phyloP scores from a whole-genome alignment of 2,113 vertebrate species.

The Taxidea taxus region DNA sequence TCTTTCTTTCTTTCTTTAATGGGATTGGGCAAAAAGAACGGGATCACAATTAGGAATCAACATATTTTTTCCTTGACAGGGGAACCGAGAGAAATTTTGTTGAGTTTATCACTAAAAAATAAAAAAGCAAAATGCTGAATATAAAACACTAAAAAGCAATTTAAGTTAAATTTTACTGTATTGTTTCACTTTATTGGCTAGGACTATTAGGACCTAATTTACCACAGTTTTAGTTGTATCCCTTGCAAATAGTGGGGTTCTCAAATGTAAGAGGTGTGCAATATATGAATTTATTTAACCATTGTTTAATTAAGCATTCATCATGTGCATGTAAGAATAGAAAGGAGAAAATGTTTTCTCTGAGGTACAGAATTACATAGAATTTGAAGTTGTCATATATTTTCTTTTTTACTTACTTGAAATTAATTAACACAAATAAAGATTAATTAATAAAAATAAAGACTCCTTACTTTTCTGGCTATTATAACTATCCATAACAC shows the following conservation, averaged over 20 bases:
- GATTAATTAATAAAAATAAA: not conserved
- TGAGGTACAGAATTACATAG: not conserved
- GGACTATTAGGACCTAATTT: not conserved
- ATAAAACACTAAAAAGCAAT: not conserved
- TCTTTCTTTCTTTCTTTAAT: no score
- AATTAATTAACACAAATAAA: conserved; percentile 16
- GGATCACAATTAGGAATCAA: not conserved
- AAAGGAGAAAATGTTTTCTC: not conserved
- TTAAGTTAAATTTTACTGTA: not conserved
- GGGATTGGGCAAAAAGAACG: not conserved
- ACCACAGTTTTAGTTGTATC: not conserved
- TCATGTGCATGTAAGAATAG: not conserved
- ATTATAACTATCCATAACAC: not conserved
- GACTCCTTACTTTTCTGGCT: not conserved
- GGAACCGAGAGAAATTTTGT: not conserved
- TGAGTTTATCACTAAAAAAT: not conserved
- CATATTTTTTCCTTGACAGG: not conserved
- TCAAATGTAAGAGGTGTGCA: not conserved
- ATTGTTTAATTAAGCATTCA: not conserved
- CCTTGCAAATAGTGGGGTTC: not conserved
- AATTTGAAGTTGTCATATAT: not conserved
- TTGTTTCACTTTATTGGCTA: not conserved
- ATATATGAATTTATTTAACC: not conserved
- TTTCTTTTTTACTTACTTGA: not conserved
- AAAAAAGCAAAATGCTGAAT: not conserved